Base-by-base conservation (phyloP, 92 coral and sea anemone species). In the Zoanthus gigantus region DNA sequence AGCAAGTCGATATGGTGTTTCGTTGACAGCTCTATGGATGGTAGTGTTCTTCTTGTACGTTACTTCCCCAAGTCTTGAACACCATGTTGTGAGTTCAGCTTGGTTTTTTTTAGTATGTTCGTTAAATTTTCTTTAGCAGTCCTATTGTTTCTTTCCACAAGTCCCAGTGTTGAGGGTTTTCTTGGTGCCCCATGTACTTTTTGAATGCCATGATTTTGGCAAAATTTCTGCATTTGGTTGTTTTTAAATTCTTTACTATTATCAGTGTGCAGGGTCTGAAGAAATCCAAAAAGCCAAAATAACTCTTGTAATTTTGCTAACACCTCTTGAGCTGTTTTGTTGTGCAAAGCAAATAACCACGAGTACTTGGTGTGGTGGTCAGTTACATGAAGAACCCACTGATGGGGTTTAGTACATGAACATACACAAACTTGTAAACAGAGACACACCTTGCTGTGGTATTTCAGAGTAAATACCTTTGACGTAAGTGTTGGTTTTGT, bases 101-200 rank as follows among this genome's bases (percentile, higher is more conserved):
- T 72, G 47, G 13, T 84, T 56, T 84, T 72, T 66, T 74, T 85
- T 18, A 74, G 68, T 72, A 87, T 78, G 69, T 78, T 87, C 28
- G 68, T 37, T 69, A 79, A 16, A 73, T 87, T 78, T 87, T 78
- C 86, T 87, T 87, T 87, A 45, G 78, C 79, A 87, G 86, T 79
- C 69, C 74, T 58, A 71, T 87, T 87, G 80, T 84, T 81, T 77
- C 86, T 37, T 79, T 87, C 90, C 32, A 87, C 90, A 78, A 77
- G 77, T 17, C 86, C 90, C 60, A 68, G 86, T 29, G 86, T 87
- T 12, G 52, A 72, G 68, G 86, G 90, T 37, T 56, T 67, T 57
- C 86, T 78, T 13, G 90, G 84, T 47, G 90, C 86, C 52, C 79
- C 90, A 46, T 87, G 86, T 29, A 87, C 85, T 69, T 74, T 29